Base-by-base conservation (phyloP, 2,797 vertebrate species). In the Alosa sapidissima region DNA sequence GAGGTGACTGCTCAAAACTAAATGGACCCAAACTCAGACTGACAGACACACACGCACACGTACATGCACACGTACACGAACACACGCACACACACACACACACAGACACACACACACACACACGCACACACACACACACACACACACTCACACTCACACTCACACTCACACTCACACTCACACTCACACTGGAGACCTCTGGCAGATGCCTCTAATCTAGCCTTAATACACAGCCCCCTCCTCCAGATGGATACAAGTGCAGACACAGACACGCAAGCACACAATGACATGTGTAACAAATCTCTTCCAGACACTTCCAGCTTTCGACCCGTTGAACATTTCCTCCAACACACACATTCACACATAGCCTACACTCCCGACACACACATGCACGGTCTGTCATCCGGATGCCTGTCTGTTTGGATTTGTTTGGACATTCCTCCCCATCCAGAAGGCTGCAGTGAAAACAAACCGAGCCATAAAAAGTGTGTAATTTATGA, bases 401-500 rank as follows among this genome's bases (percentile, higher is more conserved):
- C 72, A 78, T 78, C 41, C 16, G 72, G 72, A 78, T 78, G 72
- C 41, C 72, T 78, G 72, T 78, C 72, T 78, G 72, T 78, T 78
- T 78, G 72, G 36, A 78, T 78, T 78, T 78, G 72, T 78, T 78
- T 78, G 72, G 72, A 78, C 72, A 47, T 78, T 78, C 72, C 72
- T 78, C 72, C 72, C 72, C 41, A 78, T 78, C 72, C 72, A 78
- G 72, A 78, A 78, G 72, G 72, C 72, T 78, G 41, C 72, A 78
- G 72, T 78, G 72, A 78, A 78, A 78, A 78, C 72, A 78, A 78
- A 78, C 72, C 1, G 72, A 7, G 72, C 72, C 14, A 36, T 78
- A 78, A 78, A 78, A 78, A 78, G 72, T 41, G 72, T 78, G 72
- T 78, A 45, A 78, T 78, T 78, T 78, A 78, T 78, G 72, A 78